Evolutionary conservation across 1,140 invertebrate species (phyloP).

Genomic region (Dendrolimus punctatus): DNA sequence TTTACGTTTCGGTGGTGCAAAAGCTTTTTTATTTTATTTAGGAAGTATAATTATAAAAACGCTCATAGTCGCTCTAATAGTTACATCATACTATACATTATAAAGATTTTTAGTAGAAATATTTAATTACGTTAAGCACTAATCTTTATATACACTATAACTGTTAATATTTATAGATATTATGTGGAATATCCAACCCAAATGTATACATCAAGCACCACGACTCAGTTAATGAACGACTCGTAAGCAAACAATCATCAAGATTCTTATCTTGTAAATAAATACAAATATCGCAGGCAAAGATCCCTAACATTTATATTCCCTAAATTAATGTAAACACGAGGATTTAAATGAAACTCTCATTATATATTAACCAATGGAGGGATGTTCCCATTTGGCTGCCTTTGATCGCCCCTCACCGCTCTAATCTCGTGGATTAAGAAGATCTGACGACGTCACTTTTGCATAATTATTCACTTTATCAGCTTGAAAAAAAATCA

Average conservation of each 20-base stretch:
- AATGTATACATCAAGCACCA: no score
- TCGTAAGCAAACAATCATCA: slow-evolving; percentile 7
- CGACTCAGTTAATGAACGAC: not conserved
- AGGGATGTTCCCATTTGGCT: slow-evolving; percentile 43
- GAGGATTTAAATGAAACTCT: slow-evolving; percentile 37
- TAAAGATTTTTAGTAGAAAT: no score
- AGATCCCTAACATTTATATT: slow-evolving; percentile 32
- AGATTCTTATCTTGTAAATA: slow-evolving; percentile 8
- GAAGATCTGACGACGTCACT: slow-evolving; percentile 34
- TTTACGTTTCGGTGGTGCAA: slow-evolving; percentile 3
- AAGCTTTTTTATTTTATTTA: not conserved
- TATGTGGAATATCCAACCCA: no score
- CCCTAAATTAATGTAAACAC: slow-evolving; percentile 57
- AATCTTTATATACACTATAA: no score
- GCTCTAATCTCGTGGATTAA: slow-evolving; percentile 46
- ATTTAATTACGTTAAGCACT: no score
- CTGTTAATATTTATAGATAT: no score
- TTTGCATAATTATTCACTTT: slow-evolving; percentile 59
- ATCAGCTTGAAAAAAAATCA: slow-evolving; percentile 43
- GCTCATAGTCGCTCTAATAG: no score
- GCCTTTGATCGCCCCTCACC: slow-evolving; percentile 53
- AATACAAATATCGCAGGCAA: slow-evolving; percentile 11
- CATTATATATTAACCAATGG: slow-evolving; percentile 61
- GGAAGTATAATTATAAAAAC: no score
- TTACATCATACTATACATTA: no score